A percentile compares a stretch with the other conserved stretches of the same genome.
Evolutionary conservation across 2,888 invertebrate species (phyloP).

Genomic region (Polietes domitor): DNA sequence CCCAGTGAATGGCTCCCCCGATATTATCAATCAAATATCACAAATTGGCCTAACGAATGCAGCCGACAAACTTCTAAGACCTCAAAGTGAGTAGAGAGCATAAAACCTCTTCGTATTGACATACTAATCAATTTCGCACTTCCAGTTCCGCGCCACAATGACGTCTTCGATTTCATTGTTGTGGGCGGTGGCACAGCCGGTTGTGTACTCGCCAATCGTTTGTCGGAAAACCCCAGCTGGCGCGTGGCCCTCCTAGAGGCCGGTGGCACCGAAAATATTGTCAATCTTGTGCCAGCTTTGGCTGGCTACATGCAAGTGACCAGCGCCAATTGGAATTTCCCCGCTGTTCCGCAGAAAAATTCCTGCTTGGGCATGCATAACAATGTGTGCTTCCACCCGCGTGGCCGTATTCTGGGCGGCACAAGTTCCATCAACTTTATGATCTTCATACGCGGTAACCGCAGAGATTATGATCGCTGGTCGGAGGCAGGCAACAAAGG

Average conservation of each 20-base stretch:
- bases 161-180: constrained; percentile 89
- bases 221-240: constrained; percentile 76
- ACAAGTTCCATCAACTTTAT: constrained; percentile 83
- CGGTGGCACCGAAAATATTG: constrained; percentile 78
- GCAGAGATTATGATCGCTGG: constrained; percentile 86
- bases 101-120: background rate
- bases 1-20: too few species aligned
- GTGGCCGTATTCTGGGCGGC: constrained; percentile 83
- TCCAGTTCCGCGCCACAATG: constrained; percentile 73
- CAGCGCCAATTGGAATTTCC: constrained; percentile 86
- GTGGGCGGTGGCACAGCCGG: constrained; percentile 92
- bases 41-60: constrained; percentile 60
- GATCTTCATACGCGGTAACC: constrained; percentile 87
- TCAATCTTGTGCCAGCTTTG: constrained; percentile 69
- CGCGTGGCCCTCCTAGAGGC: constrained; percentile 81
- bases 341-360: constrained; percentile 83
- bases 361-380: constrained; percentile 82
- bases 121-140: constrained; percentile 18
- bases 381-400: constrained; percentile 79
- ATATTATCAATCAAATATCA: background rate
- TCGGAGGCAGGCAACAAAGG: constrained; percentile 85
- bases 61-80: constrained; percentile 34
- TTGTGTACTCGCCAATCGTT: constrained; percentile 73
- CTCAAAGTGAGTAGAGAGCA: constrained; percentile 43
- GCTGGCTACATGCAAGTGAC: constrained; percentile 70